phyloP scores from a whole-genome alignment of 2,797 vertebrate species.

The Nannoperca obscura region DNA sequence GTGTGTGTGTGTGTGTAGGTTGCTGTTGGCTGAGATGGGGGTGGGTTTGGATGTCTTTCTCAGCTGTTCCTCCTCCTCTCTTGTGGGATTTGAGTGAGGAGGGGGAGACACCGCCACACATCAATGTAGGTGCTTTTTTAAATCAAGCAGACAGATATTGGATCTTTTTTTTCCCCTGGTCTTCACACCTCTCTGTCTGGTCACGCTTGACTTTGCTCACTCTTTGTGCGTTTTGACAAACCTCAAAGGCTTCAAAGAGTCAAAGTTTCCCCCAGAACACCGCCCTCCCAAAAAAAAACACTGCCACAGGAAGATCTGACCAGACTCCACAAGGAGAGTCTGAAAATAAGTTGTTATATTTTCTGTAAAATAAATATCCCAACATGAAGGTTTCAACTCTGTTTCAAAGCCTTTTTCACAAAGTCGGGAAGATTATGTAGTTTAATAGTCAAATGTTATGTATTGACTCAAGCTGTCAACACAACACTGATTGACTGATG shows the following conservation, averaged over 20 bases:
- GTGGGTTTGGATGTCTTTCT: slow-evolving; percentile 22
- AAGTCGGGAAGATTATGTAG: not conserved
- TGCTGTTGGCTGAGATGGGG: slow-evolving; percentile 10
- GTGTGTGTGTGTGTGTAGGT: slow-evolving; percentile 44
- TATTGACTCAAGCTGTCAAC: not conserved
- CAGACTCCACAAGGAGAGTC: not conserved
- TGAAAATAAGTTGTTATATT: not conserved
- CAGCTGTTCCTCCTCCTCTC: slow-evolving; percentile 18
- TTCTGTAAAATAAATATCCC: not conserved
- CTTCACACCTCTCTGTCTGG: slow-evolving; percentile 24
- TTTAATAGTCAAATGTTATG: not conserved
- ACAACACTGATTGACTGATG: too few relatives aligned
- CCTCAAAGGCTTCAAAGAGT: slow-evolving; percentile 26
- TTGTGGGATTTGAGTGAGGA: slow-evolving; percentile 19
- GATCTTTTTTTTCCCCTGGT: slow-evolving; percentile 24
- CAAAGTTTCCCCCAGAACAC: not conserved
- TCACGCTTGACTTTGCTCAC: slow-evolving; percentile 31
- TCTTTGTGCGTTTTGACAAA: slow-evolving; percentile 33
- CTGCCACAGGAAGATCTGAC: not conserved
- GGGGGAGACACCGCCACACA: slow-evolving; percentile 17
- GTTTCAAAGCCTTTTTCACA: not conserved
- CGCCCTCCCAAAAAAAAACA: not conserved
- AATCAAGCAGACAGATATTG: slow-evolving; percentile 41
- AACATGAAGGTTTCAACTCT: not conserved
- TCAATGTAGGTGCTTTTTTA: slow-evolving; percentile 18